Evolutionary conservation across 2,888 invertebrate genomes (phyloP).

Genomic region (Tethea ocularis): DNA sequence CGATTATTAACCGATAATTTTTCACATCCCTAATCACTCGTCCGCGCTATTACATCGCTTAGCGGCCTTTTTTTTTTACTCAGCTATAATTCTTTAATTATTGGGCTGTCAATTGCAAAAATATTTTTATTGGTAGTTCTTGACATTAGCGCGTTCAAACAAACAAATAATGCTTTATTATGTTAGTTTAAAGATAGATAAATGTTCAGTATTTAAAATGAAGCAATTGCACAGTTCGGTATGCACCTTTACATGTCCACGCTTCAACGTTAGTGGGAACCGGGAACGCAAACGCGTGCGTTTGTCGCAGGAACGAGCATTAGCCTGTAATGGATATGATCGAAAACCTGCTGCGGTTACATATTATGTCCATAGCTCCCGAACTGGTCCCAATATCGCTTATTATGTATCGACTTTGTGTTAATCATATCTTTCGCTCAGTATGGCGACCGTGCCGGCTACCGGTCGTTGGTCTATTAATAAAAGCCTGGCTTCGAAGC

Average conservation of each 20-base stretch:
- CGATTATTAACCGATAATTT: too few relatives aligned
- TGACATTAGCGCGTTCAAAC: too few relatives aligned
- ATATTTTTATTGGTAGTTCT: too few relatives aligned
- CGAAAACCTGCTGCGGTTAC: slow-evolving; percentile 68
- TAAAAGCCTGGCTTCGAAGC: slow-evolving; percentile 66
- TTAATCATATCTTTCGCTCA: slow-evolving; percentile 81
- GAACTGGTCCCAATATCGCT: slow-evolving; percentile 79
- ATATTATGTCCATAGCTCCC: slow-evolving; percentile 69
- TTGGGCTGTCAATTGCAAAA: too few relatives aligned
- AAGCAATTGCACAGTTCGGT: background rate
- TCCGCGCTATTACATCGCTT: too few relatives aligned
- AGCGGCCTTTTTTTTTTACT: too few relatives aligned
- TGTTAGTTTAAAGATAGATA: too few relatives aligned
- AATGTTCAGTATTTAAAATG: too few relatives aligned
- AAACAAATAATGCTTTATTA: too few relatives aligned
- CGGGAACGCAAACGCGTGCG: slow-evolving; percentile 47
- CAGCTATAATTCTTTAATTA: too few relatives aligned
- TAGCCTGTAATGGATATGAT: slow-evolving; percentile 68
- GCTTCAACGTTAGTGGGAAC: slow-evolving; percentile 26
- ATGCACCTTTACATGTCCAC: slow-evolving; percentile 2
- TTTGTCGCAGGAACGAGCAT: slow-evolving; percentile 51
- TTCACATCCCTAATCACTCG: too few relatives aligned
- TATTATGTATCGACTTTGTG: slow-evolving; percentile 80
- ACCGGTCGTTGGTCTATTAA: slow-evolving; percentile 81
- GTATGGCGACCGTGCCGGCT: slow-evolving; percentile 71